These are phyloP conservation scores for Pogonocherus hispidulus DNA, from an alignment of 2,888 invertebrate species.

Conservation along the genomic window DNA sequence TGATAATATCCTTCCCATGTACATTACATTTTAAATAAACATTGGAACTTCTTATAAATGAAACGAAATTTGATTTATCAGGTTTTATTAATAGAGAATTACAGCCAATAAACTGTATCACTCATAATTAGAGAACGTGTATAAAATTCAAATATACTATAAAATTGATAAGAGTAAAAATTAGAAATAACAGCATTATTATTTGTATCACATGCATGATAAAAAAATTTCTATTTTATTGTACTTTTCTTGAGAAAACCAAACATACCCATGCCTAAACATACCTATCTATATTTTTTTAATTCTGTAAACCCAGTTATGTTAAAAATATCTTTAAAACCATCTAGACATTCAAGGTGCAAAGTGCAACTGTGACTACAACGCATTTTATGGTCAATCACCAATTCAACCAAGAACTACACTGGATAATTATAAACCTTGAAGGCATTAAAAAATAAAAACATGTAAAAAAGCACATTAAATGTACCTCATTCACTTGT, in stretches of 20 bases:
- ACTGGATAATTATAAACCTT: neutral
- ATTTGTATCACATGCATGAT: conserved; percentile 42
- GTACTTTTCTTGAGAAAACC: conserved; percentile 36
- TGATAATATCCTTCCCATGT: too few relatives aligned
- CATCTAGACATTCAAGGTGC: conserved; percentile 3
- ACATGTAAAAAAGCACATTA: too few relatives aligned
- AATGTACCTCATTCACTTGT: neutral
- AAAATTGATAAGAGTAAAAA: conserved; percentile 41
- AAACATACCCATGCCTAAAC: conserved; percentile 34
- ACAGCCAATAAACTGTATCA: conserved; percentile 16
- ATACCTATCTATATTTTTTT: conserved; percentile 27
- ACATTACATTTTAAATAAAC: too few relatives aligned
- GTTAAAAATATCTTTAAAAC: conserved; percentile 19
- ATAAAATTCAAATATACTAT: conserved; percentile 46
- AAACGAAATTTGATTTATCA: too few relatives aligned
- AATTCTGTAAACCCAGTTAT: conserved; percentile 10
- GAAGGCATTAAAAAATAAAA: neutral
- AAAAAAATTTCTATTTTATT: conserved; percentile 25
- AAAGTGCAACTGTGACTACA: neutral
- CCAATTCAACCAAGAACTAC: neutral
- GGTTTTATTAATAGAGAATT: conserved; percentile 23
- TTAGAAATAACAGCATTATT: conserved; percentile 34
- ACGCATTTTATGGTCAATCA: neutral
- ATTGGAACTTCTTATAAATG: too few relatives aligned
- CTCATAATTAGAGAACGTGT: conserved; percentile 39